Evolutionary conservation across 2,888 invertebrate genomes (phyloP).

Genomic region (Creontiades dilutus): DNA sequence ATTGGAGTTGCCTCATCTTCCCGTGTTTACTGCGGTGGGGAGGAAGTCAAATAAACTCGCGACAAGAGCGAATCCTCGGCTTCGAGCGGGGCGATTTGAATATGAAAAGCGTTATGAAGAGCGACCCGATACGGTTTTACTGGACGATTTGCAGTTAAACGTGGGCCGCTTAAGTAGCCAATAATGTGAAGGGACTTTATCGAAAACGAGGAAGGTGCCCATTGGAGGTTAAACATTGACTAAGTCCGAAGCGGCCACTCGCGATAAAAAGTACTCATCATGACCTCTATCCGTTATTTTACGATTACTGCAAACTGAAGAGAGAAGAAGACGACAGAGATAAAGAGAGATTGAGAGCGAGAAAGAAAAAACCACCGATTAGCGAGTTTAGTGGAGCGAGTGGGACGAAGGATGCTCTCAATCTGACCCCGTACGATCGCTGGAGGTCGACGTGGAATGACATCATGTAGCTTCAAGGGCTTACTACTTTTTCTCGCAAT

Average conservation of each 20-base stretch:
- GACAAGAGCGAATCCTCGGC: neutral
- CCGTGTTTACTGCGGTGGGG: neutral
- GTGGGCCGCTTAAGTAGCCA: neutral
- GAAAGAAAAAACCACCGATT: neutral
- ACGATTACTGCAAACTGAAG: neutral
- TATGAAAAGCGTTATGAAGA: constrained; percentile 8
- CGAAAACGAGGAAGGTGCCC: neutral
- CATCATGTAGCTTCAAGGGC: neutral
- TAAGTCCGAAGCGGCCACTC: neutral
- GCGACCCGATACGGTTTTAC: constrained; percentile 12
- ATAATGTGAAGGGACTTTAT: constrained; percentile 19
- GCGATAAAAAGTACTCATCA: constrained; percentile 3
- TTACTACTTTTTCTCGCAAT: neutral
- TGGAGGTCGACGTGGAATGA: constrained; percentile 14
- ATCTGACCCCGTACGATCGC: neutral
- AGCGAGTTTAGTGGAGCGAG: constrained; percentile 16
- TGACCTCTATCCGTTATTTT: constrained; percentile 14
- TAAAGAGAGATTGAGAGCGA: too few species aligned
- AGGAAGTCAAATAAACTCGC: neutral
- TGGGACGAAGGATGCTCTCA: neutral
- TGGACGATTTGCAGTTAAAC: neutral
- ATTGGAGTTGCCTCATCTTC: neutral
- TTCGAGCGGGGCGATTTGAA: neutral
- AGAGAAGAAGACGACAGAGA: too few species aligned
- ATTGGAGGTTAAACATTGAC: constrained; percentile 7